phyloP scores from a whole-genome alignment of 2,113 vertebrate species.

The Cryptomyrus ogoouensis region DNA sequence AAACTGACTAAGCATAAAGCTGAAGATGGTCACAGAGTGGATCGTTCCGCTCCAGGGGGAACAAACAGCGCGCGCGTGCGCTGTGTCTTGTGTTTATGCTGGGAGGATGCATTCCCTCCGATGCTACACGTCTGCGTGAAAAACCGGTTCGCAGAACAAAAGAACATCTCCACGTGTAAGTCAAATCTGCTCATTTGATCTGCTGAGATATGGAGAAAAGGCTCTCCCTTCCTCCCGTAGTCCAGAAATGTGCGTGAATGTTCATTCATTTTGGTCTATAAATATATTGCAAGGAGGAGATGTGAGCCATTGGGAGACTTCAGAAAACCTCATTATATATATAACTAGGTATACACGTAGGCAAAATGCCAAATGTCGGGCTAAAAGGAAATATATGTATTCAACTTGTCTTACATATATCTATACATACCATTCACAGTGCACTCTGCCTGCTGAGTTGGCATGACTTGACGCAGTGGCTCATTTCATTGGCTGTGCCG shows the following conservation, averaged over 20 bases:
- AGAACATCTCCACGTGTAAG: neutral
- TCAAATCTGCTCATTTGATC: neutral
- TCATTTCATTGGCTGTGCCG: neutral
- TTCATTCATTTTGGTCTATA: neutral
- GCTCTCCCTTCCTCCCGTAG: neutral
- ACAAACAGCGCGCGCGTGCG: neutral
- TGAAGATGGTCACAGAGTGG: neutral
- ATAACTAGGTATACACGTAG: neutral
- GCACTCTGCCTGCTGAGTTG: neutral
- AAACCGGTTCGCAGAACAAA: neutral
- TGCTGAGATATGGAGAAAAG: neutral
- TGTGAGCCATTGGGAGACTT: neutral
- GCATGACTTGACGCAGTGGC: slow-evolving; percentile 1
- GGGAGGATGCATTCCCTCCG: neutral
- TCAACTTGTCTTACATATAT: neutral
- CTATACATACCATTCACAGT: neutral
- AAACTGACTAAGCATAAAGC: neutral
- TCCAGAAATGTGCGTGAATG: neutral
- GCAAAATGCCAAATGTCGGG: neutral
- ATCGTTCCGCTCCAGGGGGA: neutral
- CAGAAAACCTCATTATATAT: neutral
- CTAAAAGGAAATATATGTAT: neutral
- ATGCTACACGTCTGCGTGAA: neutral
- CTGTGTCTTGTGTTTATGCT: neutral
- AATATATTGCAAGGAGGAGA: neutral